These are phyloP conservation scores for Sebastes goodei DNA, from an alignment of 2,797 vertebrate genomes.

Conservation along the genomic window DNA sequence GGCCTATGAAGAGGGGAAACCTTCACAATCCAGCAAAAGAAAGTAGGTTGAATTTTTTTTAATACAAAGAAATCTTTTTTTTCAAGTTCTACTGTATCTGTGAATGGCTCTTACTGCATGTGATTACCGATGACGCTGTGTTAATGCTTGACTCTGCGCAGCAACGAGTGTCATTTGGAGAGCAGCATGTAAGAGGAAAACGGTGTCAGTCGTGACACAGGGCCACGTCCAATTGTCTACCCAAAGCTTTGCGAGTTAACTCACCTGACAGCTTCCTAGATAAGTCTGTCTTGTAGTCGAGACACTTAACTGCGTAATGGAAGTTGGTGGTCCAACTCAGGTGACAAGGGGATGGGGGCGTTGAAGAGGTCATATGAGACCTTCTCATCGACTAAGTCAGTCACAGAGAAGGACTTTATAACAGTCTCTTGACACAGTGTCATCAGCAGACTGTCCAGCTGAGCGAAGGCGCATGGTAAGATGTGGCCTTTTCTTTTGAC, in stretches of 20 bases:
- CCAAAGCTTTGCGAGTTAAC: slow-evolving; percentile 75
- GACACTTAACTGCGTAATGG: slow-evolving; percentile 74
- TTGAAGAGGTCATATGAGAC: slow-evolving; percentile 72
- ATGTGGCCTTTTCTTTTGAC: slow-evolving; percentile 81
- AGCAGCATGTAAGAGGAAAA: slow-evolving; percentile 59
- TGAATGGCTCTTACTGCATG: slow-evolving; percentile 24
- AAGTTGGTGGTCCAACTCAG: slow-evolving; percentile 77
- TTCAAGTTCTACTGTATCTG: not conserved
- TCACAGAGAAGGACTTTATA: slow-evolving; percentile 70
- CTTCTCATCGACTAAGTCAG: slow-evolving; percentile 72
- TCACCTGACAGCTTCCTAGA: slow-evolving; percentile 81
- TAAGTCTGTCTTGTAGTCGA: slow-evolving; percentile 77
- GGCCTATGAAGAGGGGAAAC: not conserved
- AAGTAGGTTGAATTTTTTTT: not conserved
- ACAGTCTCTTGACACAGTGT: slow-evolving; percentile 77
- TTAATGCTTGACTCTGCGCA: slow-evolving; percentile 56
- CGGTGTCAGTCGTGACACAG: slow-evolving; percentile 74
- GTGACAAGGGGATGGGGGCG: slow-evolving; percentile 75
- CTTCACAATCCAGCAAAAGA: not conserved
- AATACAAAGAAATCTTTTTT: not conserved
- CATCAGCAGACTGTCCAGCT: slow-evolving; percentile 75
- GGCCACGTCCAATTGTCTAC: slow-evolving; percentile 78
- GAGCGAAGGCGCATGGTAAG: slow-evolving; percentile 75
- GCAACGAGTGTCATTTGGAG: slow-evolving; percentile 65
- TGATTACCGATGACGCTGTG: slow-evolving; percentile 56